Base-by-base conservation (phyloP, 2,797 vertebrate species). In the Holocentrus rufus region DNA sequence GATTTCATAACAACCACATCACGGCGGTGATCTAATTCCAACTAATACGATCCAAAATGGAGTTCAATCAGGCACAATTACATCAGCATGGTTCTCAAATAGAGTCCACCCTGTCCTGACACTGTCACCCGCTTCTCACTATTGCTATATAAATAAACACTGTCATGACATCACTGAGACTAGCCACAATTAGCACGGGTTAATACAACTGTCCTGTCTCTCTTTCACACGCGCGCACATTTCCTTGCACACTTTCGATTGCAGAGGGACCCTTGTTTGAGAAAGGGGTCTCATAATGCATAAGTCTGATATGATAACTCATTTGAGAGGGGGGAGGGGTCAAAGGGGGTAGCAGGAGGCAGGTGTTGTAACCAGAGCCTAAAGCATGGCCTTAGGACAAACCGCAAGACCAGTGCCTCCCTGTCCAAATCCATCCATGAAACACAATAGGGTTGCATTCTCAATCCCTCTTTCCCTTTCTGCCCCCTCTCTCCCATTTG, bases 391-490 rank as follows among this genome's bases (percentile, higher is more conserved):
- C 85, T 88, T 85, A 89, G 91, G 84, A 87, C 77, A 81, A 84
- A 87, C 89, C 85, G 84, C 91, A 90, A 90, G 90, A 92, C 90
- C 89, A 92, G 84, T 88, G 88, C 91, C 90, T 90, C 91, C 85
- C 83, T 80, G 87, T 88, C 90, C 93, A 93, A 94, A 94, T 93
- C 92, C 90, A 83, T 87, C 87, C 81, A 89, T 94, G 93, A 93
- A 93, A 94, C 92, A 95, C 93, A 94, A 94, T 94, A 93, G 93
- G 91, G 82, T 89, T 90, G 86, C 90, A 93, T 91, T 92, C 88
- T 88, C 85, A 85, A 90, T 91, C 87, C 80, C 86, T 89, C 83
- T 87, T 90, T 87, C 82, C 85, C 89, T 89, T 85, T 89, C 86
- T 88, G 81, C 73, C 77, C 64, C 87, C 86, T 86, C 85, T 79